Evolutionary conservation across 2,797 vertebrate genomes (phyloP), one percentile per base, ranked within the genome.

Genomic region (Pitangus sulphuratus): DNA sequence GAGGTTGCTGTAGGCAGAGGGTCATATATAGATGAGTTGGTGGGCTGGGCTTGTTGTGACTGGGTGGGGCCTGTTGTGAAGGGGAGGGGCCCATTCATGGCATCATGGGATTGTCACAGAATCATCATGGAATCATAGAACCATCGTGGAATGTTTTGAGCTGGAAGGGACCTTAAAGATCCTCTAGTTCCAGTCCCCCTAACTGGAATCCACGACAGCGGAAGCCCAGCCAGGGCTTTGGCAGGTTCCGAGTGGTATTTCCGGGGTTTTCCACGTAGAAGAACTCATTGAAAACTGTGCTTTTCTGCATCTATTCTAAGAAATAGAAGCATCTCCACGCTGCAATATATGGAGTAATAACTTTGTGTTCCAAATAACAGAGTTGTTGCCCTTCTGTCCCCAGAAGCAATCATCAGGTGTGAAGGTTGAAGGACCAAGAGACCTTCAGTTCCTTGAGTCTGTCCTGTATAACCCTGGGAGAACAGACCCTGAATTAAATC

Each of bases 1-100:
- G 10, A 11, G 2, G 2, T 2, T 33, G 18, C 5, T 1, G 2
- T 0, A 3, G 18, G 6, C 1, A 37, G 11, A 33, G 13, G 4
- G 18, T 5, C 39, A 9, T 26, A 11, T 56, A 14, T 2, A 20
- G 20, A 65, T 16, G 37, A 0, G 5, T 3, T 24, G 7, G 39
- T 54, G 54, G 56, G 71, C 5, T 4, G 90, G 47, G 37, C 13
- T 54, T 62, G 51, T 61, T 28, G 1, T 50, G 48, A n/a, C 20
- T 21, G 53, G 61, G 84, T 0, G 1, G 28, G 22, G 21, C 4
- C 20, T 20, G 5, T 70, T 80, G 51, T 31, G 47, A 72, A 48
- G 51, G 40, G 51, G 22, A 1, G 24, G 40, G 11, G 8, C 5
- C 44, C 53, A 33, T 4, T 24, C 21, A 7, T 45, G 0, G 8